Evolutionary conservation across 2,888 invertebrate species (phyloP), one percentile per base, ranked within the genome.

Genomic region (Papilio demoleus): DNA sequence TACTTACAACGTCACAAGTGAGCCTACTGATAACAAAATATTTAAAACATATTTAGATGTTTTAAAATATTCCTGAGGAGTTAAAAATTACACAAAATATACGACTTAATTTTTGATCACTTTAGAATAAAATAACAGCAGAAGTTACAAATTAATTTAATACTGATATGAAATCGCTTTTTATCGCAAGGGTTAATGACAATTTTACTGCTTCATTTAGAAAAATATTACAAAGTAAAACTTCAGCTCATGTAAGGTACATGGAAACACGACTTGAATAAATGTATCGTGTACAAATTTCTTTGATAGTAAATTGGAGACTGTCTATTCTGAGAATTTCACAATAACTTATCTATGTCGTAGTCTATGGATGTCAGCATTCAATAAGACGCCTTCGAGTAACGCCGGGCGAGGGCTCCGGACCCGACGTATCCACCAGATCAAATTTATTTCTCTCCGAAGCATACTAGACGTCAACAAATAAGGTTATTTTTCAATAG

Each of bases 391-490:
- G 79, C 81, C 80, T 82, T 81, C 81, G 82, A 64, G 80, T 82
- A 81, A 79, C 84, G 81, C 82, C 77, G 79, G 80, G 42, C 42
- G 42, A 4, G 38, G 14, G 38, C 38, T 12, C 38, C 38, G 38
- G 81, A 83, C 84, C 82, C 81, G 80, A 81, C 81, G 84, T 86
- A 88, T 85, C 83, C 83, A 83, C 79, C 77, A 79, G 84, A 86
- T 79, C 83, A 87, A 87, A 90, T 91, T 89, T 90, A 90, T 91
- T 88, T 88, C 84, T 77, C 88, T 85, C 86, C 82, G 82, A 81
- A 88, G 85, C 83, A 80, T 79, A 87, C 86, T 85, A 89, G 89
- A 90, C 86, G 88, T 89, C 90, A 90, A 90, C 88, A 90, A 90
- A 90, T 88, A 90, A 88, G 84, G 85, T 85, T 88, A 90, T 89